Evolutionary conservation across 2,113 vertebrate genomes (phyloP).

Genomic region (Mobula birostris): DNA sequence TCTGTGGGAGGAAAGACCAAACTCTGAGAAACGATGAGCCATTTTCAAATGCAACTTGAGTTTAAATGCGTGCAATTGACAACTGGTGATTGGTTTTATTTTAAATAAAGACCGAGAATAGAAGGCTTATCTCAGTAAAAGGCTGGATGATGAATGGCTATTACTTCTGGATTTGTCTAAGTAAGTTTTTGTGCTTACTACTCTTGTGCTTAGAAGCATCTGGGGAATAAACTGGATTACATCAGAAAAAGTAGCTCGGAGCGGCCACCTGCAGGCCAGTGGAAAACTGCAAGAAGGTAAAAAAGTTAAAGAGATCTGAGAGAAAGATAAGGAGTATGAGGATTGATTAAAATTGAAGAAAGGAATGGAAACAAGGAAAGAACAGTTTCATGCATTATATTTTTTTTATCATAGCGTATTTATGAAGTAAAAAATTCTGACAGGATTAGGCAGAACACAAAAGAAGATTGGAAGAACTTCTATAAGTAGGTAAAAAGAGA

Average conservation of each 20-base stretch:
- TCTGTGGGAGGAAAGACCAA: background rate
- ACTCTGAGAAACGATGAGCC: background rate
- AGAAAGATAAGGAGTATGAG: background rate
- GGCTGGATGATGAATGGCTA: background rate
- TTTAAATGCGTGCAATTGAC: background rate
- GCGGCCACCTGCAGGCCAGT: background rate
- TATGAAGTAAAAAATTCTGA: too few species aligned
- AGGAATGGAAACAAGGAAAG: background rate
- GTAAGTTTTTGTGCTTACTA: background rate
- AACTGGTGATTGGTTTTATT: background rate
- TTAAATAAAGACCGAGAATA: background rate
- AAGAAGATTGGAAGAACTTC: too few species aligned
- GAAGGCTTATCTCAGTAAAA: background rate
- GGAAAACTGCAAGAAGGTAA: background rate
- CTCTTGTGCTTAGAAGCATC: background rate
- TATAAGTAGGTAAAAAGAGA: too few species aligned
- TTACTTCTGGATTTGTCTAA: too few species aligned
- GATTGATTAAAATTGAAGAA: background rate
- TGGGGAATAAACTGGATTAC: background rate
- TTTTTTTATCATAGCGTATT: too few species aligned
- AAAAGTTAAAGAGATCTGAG: background rate
- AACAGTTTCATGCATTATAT: background rate
- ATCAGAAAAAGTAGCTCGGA: background rate
- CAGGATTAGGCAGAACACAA: too few species aligned
- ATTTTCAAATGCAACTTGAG: background rate